Conservation (phyloP, 2,113 vertebrate species). For the Tupaia chinensis region DNA sequence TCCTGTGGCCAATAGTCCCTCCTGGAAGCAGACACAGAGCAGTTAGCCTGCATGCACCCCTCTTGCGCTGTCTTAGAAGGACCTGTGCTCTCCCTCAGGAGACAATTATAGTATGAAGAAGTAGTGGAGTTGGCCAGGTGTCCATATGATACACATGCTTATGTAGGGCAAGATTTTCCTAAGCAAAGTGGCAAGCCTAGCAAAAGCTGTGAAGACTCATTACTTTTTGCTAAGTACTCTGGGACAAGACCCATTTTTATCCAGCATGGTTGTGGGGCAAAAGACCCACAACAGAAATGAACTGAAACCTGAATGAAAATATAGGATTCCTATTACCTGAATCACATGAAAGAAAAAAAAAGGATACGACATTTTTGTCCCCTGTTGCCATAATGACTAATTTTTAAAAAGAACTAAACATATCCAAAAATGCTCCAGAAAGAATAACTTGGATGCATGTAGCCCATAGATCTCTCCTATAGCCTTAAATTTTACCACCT, state of each 20-base stretch:
- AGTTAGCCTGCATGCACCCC: not conserved
- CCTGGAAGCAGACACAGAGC: not conserved
- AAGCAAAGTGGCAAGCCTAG: not conserved
- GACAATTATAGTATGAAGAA: not conserved
- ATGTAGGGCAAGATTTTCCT: not conserved
- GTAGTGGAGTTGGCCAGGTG: not conserved
- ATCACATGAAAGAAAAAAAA: not conserved
- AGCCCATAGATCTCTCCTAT: rapidly evolving
- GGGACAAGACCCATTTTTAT: not conserved
- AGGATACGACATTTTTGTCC: not conserved
- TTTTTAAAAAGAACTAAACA: not conserved
- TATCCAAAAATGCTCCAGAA: not conserved
- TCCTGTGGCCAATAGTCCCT: not conserved
- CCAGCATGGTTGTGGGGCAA: not conserved
- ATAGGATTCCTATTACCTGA: not conserved
- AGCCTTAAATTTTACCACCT: not conserved
- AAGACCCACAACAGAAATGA: not conserved
- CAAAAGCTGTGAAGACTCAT: too few species aligned
- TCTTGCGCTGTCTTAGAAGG: not conserved
- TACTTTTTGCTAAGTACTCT: not conserved
- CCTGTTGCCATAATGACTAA: not conserved
- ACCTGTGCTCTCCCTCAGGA: not conserved
- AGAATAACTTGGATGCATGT: not conserved
- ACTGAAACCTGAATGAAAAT: not conserved
- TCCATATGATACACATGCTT: not conserved